These are phyloP conservation scores for Coturnix japonica DNA, from an alignment of 2,113 vertebrate species.

Conservation along the genomic window DNA sequence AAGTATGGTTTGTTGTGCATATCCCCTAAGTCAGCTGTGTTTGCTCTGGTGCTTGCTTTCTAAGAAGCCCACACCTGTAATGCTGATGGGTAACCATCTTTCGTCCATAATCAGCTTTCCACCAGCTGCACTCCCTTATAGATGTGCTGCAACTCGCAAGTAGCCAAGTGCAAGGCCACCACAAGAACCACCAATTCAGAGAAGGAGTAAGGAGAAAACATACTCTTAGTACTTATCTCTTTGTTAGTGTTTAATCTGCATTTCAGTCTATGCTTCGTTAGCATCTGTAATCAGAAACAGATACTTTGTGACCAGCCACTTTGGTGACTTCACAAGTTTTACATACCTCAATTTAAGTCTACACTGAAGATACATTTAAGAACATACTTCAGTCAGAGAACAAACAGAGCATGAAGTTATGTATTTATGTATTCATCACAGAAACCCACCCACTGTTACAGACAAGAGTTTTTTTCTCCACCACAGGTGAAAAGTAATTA, in stretches of 20 bases:
- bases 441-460: not conserved
- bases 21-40: accelerated
- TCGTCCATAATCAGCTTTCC: not conserved
- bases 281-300: not conserved
- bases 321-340: not conserved
- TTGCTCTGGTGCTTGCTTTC: not conserved
- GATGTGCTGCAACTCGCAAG: not conserved
- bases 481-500: not conserved
- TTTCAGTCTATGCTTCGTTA: not conserved
- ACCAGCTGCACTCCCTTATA: not conserved
- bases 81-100: no score
- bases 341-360: not conserved
- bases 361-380: not conserved
- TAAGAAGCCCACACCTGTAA: not conserved
- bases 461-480: not conserved
- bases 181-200: no score
- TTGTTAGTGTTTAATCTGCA: not conserved
- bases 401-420: not conserved
- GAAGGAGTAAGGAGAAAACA: no score
- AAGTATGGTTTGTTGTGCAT: not conserved
- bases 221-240: no score
- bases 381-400: not conserved
- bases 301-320: not conserved
- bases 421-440: not conserved
- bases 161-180: accelerated